Evolutionary conservation across 2,888 invertebrate species (phyloP).

Genomic region (Torymus tubicola): DNA sequence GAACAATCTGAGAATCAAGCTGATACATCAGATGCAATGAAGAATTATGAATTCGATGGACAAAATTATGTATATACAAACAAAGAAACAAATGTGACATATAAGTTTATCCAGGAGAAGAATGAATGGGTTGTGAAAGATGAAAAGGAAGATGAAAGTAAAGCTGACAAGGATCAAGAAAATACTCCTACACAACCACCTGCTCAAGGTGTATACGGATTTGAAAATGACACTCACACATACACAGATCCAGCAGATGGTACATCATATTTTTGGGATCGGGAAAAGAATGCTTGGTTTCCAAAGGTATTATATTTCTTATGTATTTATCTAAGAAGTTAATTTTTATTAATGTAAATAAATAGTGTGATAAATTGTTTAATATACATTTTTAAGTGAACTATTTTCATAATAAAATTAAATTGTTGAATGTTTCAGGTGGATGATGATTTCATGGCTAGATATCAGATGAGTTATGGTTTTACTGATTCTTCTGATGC

Average conservation of each 20-base stretch:
- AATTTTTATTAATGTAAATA: too few relatives aligned
- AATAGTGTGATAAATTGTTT: too few relatives aligned
- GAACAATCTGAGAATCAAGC: constrained; percentile 64
- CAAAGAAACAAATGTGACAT: constrained; percentile 72
- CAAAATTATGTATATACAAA: constrained; percentile 75
- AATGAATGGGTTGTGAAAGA: constrained; percentile 79
- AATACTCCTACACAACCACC: constrained; percentile 59
- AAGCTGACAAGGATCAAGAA: constrained; percentile 60
- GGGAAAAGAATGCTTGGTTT: constrained; percentile 94
- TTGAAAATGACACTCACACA: constrained; percentile 87
- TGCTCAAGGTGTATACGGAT: constrained; percentile 79
- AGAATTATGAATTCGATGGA: constrained; percentile 71
- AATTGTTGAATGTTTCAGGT: constrained; percentile 77
- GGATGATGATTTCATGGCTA: constrained; percentile 96
- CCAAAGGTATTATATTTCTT: constrained; percentile 82
- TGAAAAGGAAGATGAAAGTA: constrained; percentile 21
- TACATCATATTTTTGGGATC: constrained; percentile 94
- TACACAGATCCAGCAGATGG: constrained; percentile 91
- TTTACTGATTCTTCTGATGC: constrained; percentile 80
- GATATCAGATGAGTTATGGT: constrained; percentile 96
- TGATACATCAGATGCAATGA: constrained; percentile 68
- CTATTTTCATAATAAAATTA: too few relatives aligned
- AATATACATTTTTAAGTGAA: too few relatives aligned
- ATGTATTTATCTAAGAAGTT: too few relatives aligned
- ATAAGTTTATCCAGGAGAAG: constrained; percentile 81